Evolutionary conservation across 2,888 invertebrate genomes (phyloP), one percentile per base, ranked within the genome.

Genomic region (Chrysolina americana): DNA sequence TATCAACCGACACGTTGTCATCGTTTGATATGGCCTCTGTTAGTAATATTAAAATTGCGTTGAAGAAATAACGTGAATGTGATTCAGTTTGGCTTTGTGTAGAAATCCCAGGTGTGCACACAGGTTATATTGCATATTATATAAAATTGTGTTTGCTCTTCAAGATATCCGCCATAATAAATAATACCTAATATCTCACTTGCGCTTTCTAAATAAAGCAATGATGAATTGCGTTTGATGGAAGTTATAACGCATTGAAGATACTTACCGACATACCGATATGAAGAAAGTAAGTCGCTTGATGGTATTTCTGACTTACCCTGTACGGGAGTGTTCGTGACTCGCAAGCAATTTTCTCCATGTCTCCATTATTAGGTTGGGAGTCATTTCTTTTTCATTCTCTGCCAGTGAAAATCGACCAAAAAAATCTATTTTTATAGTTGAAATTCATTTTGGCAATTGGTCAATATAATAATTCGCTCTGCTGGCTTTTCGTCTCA

Each of bases 381-480:
- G 11, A 50, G 13, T 2, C 53, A 23, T 13, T 9, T 15, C 13
- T 44, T 53, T 53, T 21, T 17, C 11, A 3, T 17, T 15, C 13
- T 4, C 13, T 15, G 53, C 19, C 6, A 21, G 19, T 5, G 53
- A 53, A 53, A 19, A 53, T 13, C 9, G 3, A n/a, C 19, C 53
- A 10, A 21, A 53, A 53, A 53, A 23, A 21, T 53, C 53, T 53
- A 53, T 53, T 53, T 53, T 53, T 21, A 21, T 53, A 11, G 21
- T 10, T 53, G 53, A 53, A 53, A 53, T 44, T 44, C 19, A 23
- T 23, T 3, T 53, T 53, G 53, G 53, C 53, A 53, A 50, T 1
- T 17, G 17, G 17, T 50, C 48, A 50, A 50, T 17, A 17, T 15
- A 28, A 48, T 48, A 48, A 10, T 4, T 19, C 21, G 13, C 13